phyloP scores from a whole-genome alignment of 2,113 vertebrate genomes.

The Pluvianellus socialis region DNA sequence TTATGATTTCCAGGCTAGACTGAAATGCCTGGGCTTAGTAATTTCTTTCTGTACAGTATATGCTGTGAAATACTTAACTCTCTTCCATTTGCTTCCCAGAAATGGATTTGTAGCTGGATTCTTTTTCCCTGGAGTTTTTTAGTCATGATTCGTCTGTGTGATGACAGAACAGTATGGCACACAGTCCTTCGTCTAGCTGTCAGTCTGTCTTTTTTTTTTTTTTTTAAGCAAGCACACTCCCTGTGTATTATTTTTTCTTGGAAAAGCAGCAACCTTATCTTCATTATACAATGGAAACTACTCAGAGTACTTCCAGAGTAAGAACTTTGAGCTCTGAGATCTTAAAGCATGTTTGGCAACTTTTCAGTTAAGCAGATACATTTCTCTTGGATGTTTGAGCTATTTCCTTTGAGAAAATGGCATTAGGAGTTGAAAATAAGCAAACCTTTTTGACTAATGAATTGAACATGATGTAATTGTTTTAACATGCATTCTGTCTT shows the following conservation, averaged over 20 bases:
- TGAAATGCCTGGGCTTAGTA: background rate
- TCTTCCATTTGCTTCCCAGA: background rate
- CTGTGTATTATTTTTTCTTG: background rate
- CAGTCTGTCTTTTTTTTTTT: background rate
- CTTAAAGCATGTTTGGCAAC: background rate
- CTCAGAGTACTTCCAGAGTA: background rate
- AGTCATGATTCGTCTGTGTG: background rate
- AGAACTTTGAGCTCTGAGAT: background rate
- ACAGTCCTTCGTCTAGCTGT: background rate
- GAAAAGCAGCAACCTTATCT: background rate
- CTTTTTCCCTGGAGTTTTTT: background rate
- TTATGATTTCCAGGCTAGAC: background rate
- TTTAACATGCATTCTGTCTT: background rate
- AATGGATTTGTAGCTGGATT: background rate
- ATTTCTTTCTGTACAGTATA: background rate
- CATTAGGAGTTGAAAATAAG: background rate
- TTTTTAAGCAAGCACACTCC: background rate
- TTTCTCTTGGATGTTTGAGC: background rate
- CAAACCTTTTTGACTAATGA: background rate
- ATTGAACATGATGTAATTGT: background rate
- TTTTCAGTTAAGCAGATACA: background rate
- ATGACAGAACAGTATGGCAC: background rate
- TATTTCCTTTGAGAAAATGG: background rate
- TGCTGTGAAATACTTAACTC: background rate
- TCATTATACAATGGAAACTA: background rate